These are phyloP conservation scores for Nyleta sp. DNA, from an alignment of 2,888 invertebrate genomes.

Conservation along the genomic window DNA sequence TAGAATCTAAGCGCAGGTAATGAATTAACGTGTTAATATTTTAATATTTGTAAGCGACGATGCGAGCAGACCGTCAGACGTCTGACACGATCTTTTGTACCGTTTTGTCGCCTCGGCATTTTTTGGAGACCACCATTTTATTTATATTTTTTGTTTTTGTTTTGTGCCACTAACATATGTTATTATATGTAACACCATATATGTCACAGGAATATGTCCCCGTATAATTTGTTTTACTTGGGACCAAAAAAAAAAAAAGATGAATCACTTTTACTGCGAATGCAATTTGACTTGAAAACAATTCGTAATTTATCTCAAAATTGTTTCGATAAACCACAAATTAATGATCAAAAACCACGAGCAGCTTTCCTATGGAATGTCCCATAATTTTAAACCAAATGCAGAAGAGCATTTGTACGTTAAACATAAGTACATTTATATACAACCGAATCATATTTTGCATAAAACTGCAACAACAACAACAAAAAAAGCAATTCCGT, in stretches of 20 bases:
- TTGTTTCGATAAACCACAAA: too few relatives aligned
- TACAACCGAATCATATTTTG: too few relatives aligned
- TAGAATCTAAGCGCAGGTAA: conserved; percentile 65
- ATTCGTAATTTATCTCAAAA: too few relatives aligned
- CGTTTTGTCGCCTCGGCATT: conserved; percentile 53
- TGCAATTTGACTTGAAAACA: too few relatives aligned
- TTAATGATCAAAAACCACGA: too few relatives aligned
- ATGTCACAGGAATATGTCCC: neutral
- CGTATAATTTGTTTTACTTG: too few relatives aligned
- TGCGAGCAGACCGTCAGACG: conserved; percentile 55
- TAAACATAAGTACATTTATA: conserved; percentile 26
- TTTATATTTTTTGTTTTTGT: too few relatives aligned
- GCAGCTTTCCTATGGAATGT: neutral
- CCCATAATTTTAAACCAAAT: conserved; percentile 8
- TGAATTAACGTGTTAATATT: conserved; percentile 68
- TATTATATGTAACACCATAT: neutral
- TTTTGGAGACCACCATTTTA: conserved; percentile 41
- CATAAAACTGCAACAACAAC: too few relatives aligned
- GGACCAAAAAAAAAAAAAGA: too few relatives aligned
- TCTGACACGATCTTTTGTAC: conserved; percentile 63
- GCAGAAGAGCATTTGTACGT: neutral
- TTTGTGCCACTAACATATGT: too few relatives aligned
- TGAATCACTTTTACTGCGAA: too few relatives aligned
- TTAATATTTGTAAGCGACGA: conserved; percentile 67
- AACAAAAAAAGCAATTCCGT: too few relatives aligned